Base-by-base conservation (phyloP, 2,888 invertebrate species). In the Tryphoninae sp. region DNA sequence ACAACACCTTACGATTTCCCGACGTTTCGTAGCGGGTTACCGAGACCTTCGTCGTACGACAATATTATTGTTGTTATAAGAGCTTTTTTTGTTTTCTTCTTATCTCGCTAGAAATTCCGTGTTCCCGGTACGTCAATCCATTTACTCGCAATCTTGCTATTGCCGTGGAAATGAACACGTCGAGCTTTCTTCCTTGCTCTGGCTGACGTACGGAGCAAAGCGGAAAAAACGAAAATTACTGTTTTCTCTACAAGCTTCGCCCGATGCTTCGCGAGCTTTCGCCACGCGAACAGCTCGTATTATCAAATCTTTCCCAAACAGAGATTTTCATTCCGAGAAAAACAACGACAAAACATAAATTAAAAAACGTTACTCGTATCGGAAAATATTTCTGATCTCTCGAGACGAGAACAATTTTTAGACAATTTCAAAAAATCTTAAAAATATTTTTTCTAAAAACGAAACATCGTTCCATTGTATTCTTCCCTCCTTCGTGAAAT, bases 141-240 rank as follows among this genome's bases (percentile, higher is more conserved):
- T 73, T 78, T 68, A 33, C 72, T 33, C 58, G 65, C 67, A 68
- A 79, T 81, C 59, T 78, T 69, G 42, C 33, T 33, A 59, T 40
- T 61, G 11, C 19, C 9, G 22, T 49, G 42, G 68, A 59, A 67
- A 71, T 55, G 49, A 58, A 69, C 64, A 64, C 33, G 22, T n/a
- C 19, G n/a, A 9, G 45, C 13, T 55, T 40, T 55, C 53, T 67
- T 6, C 33, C 33, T 33, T 6, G 4, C 33, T n/a, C 6, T 6
- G 6, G 53, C 16, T 59, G 40, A 81, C 16, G 69, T n/a, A 62
- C 62, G 19, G 8, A 19, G 19, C 8, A 40, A 68, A 53, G 62
- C 11, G n/a, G 13, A 19, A 11, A 16, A 53, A 16, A 42, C 69
- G 53, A 77, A 23, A 71, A 77, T 33, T 33, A 33, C 33, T 33